Evolutionary conservation across 2,113 vertebrate species (phyloP).

Genomic region (Todiramphus saurophagus): DNA sequence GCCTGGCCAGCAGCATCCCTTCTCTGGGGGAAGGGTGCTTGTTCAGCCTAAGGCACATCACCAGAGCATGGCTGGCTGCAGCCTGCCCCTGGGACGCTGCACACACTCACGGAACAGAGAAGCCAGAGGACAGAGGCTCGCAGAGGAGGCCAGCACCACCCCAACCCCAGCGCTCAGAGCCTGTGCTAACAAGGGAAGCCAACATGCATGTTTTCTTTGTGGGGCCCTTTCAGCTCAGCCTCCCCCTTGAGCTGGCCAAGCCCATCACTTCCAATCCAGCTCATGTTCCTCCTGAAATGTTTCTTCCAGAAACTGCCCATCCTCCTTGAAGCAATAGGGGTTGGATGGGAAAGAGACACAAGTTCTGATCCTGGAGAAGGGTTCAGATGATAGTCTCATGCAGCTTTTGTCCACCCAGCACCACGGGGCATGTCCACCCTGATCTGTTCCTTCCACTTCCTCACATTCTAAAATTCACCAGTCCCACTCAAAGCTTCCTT

Average conservation of each 20-base stretch:
- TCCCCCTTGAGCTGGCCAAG: background rate
- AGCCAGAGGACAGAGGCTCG: background rate
- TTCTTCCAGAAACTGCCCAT: background rate
- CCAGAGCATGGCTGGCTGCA: background rate
- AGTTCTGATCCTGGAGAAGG: background rate
- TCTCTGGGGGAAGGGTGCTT: background rate
- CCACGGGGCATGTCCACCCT: background rate
- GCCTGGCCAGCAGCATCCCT: background rate
- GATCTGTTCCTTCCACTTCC: background rate
- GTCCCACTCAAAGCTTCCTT: background rate
- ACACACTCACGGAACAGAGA: background rate
- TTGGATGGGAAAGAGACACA: background rate
- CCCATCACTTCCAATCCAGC: background rate
- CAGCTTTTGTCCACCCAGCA: background rate
- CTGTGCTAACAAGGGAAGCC: accelerated
- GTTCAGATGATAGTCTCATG: background rate
- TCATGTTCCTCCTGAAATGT: background rate
- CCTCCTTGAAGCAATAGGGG: background rate
- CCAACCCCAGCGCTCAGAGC: background rate
- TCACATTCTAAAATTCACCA: background rate
- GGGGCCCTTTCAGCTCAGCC: background rate
- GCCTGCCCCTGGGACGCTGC: background rate
- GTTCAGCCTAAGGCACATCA: accelerated
- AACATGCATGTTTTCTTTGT: accelerated
- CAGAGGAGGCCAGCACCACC: background rate